Percentiles rank a stretch among this genome's conserved stretches.
Evolutionary conservation across 2,888 invertebrate genomes (phyloP).

Genomic region (Anthophora plumipes): DNA sequence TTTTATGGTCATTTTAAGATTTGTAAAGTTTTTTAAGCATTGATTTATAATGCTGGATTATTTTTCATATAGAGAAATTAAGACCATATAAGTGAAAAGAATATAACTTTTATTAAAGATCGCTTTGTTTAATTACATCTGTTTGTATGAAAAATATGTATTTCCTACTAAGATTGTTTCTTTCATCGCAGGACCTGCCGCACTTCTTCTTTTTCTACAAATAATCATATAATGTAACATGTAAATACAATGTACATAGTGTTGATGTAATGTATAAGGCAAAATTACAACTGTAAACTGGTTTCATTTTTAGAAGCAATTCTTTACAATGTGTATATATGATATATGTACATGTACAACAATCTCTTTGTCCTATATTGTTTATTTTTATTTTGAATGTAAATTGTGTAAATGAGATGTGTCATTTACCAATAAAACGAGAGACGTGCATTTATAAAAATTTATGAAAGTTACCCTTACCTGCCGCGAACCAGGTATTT

Average conservation of each 20-base stretch:
- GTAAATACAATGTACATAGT: conserved; percentile 68
- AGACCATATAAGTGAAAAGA: conserved; percentile 51
- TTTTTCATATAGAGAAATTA: conserved; percentile 21
- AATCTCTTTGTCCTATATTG: conserved; percentile 19
- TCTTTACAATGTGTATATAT: conserved; percentile 26
- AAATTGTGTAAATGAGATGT: conserved; percentile 41
- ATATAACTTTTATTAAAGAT: conserved; percentile 61
- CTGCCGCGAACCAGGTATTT: conserved; percentile 52
- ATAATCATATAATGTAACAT: conserved; percentile 56
- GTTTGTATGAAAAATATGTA: conserved; percentile 63
- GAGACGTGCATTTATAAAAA: conserved; percentile 42
- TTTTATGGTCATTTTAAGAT: conserved; percentile 13
- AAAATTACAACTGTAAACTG: conserved; percentile 40
- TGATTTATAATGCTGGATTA: conserved; percentile 25
- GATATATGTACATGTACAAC: not conserved
- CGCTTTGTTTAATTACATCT: conserved; percentile 52
- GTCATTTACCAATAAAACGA: conserved; percentile 42
- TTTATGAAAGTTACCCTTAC: conserved; percentile 53
- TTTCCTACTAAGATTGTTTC: conserved; percentile 53
- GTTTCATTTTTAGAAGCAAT: conserved; percentile 16
- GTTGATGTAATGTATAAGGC: conserved; percentile 39
- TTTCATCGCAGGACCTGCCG: conserved; percentile 54
- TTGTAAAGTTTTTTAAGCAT: not conserved
- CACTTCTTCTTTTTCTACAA: conserved; percentile 60
- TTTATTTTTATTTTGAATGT: conserved; percentile 33